A percentile compares a stretch with the other conserved stretches of the same genome.
Conservation (phyloP, 2,797 vertebrate genomes). For the Crenuchus spilurus region DNA sequence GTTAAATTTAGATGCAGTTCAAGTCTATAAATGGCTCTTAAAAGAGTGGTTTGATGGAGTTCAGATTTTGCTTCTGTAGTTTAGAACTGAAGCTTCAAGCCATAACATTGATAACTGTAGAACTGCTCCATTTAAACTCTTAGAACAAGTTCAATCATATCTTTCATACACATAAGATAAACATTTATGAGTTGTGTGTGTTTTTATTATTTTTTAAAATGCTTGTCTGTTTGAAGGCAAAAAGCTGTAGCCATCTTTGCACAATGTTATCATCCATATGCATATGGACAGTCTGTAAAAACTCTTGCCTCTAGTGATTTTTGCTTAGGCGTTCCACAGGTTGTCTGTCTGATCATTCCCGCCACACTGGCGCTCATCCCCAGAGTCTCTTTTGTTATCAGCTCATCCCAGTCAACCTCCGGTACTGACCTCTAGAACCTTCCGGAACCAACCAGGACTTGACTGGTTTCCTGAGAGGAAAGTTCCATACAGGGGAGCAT, state of each 20-base stretch:
- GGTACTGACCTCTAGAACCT: constrained; percentile 52
- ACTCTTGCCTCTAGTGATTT: not conserved
- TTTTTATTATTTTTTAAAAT: no score
- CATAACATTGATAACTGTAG: no score
- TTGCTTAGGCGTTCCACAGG: constrained; percentile 11
- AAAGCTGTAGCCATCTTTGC: not conserved
- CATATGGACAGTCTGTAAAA: constrained; percentile 14
- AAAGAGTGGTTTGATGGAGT: no score
- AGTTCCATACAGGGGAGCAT: constrained; percentile 21
- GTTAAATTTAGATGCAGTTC: not conserved
- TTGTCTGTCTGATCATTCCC: constrained; percentile 40
- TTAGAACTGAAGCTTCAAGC: no score
- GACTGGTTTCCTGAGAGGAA: constrained; percentile 53
- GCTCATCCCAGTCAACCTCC: constrained; percentile 39
- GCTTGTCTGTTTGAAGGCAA: no score
- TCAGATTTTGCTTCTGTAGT: no score
- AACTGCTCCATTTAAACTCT: no score
- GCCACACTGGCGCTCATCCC: constrained; percentile 44
- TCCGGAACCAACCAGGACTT: constrained; percentile 16
- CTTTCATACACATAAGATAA: no score
- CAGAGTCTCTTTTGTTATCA: constrained; percentile 45
- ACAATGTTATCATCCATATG: not conserved
- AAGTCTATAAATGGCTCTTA: not conserved
- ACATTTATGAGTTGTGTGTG: no score
- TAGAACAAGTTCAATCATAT: no score